Base-by-base conservation (phyloP, 2,888 invertebrate genomes). In the Cynaeus angustus region DNA sequence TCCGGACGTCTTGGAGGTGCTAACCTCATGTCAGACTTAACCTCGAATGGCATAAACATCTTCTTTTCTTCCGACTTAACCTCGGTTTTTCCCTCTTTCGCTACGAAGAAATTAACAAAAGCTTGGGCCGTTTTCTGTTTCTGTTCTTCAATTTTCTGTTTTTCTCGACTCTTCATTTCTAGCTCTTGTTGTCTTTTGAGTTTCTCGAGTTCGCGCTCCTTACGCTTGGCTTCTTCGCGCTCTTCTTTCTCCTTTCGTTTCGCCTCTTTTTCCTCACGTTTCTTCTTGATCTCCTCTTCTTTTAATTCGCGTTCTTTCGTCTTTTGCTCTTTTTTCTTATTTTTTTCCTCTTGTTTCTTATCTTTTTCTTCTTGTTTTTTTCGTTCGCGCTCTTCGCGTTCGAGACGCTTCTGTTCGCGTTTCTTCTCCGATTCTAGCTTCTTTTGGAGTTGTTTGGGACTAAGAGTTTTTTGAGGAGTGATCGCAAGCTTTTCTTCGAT, bases 11-110 rank as follows among this genome's bases (percentile, higher is more conserved):
- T 85, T 2, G 88, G 79, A 0, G 95, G 95, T 1, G 98, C 97
- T 70, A 98, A 80, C 80, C 91, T 90, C 97, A 98, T 97, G 81
- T 95, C 94, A 37, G 90, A 90, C 86, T 96, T 97, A 2, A 97
- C 85, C 83, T 90, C 88, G 76, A 91, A 92, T 0, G 91, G 90
- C 86, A 89, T 89, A 78, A 92, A 92, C 6, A 53, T 6, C 4
- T 10, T 50, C 12, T 16, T 37, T 50, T 67, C 67, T 26, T 61
- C 67, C 3, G 16, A 10, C n/a, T 26, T 48, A 26, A 52, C 46
- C 21, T 81, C 81, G 8, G 9, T 41, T 41, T 41, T 61, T n/a
- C 30, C 37, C 26, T 67, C 67, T 26, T 61, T 91, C 1, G 89
- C 86, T 0, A 92, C 91, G 83, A 96, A 96, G 83, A 96, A 96